These are phyloP conservation scores for Lithobates pipiens DNA, from an alignment of 2,797 vertebrate genomes.

Conservation along the genomic window DNA sequence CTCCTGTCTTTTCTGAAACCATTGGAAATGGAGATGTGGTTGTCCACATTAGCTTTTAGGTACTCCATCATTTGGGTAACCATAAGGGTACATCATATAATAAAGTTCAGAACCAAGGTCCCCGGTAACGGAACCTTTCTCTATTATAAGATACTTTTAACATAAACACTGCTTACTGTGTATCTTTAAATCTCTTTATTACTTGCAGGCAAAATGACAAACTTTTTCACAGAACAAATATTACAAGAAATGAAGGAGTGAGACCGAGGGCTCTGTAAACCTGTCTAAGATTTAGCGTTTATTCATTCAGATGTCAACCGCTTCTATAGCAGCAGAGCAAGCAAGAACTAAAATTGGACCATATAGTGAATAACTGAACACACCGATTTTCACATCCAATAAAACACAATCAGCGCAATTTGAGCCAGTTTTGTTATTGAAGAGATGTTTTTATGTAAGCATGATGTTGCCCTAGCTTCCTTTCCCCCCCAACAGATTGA, in stretches of 20 bases:
- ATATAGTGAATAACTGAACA: conserved; percentile 20
- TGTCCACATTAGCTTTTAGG: too few species aligned
- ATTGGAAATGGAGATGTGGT: too few species aligned
- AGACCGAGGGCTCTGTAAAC: conserved; percentile 28
- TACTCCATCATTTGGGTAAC: too few species aligned
- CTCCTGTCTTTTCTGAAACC: too few species aligned
- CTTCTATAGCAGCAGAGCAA: background rate
- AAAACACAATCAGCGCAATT: conserved; percentile 21
- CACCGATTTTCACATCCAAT: conserved; percentile 18
- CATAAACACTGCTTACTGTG: background rate
- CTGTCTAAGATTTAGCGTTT: background rate
- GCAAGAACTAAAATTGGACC: conserved; percentile 12
- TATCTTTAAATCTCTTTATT: conserved; percentile 52
- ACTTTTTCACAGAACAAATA: conserved; percentile 59
- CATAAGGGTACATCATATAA: too few species aligned
- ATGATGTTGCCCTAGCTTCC: background rate
- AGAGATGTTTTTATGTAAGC: background rate
- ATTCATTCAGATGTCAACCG: background rate
- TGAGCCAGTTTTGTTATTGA: background rate
- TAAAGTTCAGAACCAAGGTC: background rate
- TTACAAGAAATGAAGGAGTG: conserved; percentile 55
- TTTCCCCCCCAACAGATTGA: background rate
- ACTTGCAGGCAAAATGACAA: conserved; percentile 62
- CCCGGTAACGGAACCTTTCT: too few species aligned
- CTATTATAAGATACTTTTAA: background rate